Percentiles rank a stretch among this genome's conserved stretches.
Evolutionary conservation across 2,888 invertebrate genomes (phyloP).

Genomic region (Philhelius pedissequus): DNA sequence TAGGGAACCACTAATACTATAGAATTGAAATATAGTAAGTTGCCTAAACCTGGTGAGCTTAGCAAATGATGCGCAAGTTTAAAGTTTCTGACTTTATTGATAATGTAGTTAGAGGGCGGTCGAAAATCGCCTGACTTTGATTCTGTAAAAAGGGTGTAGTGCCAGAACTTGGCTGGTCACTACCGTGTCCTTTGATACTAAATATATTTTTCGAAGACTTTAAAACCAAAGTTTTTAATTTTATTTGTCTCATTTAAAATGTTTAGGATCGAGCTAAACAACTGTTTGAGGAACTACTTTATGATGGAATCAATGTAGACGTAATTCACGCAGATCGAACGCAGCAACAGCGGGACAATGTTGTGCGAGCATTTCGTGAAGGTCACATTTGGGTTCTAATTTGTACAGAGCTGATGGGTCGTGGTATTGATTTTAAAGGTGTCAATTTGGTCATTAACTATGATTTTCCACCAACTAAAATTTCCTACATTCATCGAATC

Average conservation of each 20-base stretch:
- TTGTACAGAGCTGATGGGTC: constrained; percentile 97
- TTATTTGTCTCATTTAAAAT: not conserved
- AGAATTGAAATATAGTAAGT: no score
- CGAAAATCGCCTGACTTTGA: no score
- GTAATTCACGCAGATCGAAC: constrained; percentile 95
- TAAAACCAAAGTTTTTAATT: not conserved
- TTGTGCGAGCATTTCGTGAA: constrained; percentile 92
- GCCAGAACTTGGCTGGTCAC: no score
- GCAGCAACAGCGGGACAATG: constrained; percentile 93
- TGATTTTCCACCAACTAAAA: constrained; percentile 95
- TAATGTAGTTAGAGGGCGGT: no score
- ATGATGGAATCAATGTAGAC: constrained; percentile 95
- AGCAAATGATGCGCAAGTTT: no score
- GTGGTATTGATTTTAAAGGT: constrained; percentile 98
- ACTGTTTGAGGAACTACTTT: constrained; percentile 92
- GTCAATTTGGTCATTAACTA: constrained; percentile 98
- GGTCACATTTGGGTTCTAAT: constrained; percentile 97
- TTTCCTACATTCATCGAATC: constrained; percentile 93
- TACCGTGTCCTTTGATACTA: no score
- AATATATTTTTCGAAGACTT: no score
- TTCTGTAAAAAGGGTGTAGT: no score
- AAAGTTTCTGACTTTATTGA: no score
- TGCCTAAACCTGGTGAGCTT: no score
- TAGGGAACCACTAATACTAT: no score
- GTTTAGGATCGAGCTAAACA: constrained; percentile 94